phyloP scores from a whole-genome alignment of 2,113 vertebrate genomes.

The Lepisosteus oculatus region DNA sequence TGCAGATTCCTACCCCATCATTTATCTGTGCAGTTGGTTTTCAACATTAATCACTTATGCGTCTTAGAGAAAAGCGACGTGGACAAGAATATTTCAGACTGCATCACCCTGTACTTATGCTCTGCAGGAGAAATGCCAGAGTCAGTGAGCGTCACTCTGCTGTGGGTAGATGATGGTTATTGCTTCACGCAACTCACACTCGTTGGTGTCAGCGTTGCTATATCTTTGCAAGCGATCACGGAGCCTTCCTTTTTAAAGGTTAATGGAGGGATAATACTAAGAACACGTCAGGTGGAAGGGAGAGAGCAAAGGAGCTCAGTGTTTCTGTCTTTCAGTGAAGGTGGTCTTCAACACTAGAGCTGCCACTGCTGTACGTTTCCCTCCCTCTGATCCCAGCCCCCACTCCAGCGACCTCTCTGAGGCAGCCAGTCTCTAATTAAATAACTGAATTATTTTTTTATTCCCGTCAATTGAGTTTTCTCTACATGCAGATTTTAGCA shows the following conservation, averaged over 20 bases:
- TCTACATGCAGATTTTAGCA: neutral
- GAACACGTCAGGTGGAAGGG: neutral
- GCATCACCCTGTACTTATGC: constrained; percentile 4
- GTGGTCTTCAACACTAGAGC: too few species aligned
- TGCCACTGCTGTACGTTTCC: too few species aligned
- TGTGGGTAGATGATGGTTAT: neutral
- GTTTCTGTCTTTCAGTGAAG: too few species aligned
- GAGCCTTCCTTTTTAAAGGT: constrained; percentile 7
- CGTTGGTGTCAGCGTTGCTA: neutral
- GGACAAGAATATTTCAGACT: constrained; percentile 8
- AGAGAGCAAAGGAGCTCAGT: too few species aligned
- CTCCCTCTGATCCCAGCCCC: too few species aligned
- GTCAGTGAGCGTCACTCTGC: neutral
- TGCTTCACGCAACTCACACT: neutral
- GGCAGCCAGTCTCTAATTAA: neutral
- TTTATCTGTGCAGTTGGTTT: constrained; percentile 20
- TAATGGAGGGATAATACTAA: neutral
- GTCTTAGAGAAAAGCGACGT: neutral
- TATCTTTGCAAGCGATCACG: neutral
- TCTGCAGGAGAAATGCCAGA: neutral
- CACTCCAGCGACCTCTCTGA: neutral
- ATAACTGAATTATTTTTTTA: constrained; percentile 9
- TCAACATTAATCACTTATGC: constrained; percentile 9
- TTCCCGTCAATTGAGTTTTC: neutral
- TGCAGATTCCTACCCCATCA: constrained; percentile 6